A percentile compares a stretch with the other conserved stretches of the same genome.
Evolutionary conservation across 2,888 invertebrate species (phyloP).

Genomic region (Chloromyia formosa): DNA sequence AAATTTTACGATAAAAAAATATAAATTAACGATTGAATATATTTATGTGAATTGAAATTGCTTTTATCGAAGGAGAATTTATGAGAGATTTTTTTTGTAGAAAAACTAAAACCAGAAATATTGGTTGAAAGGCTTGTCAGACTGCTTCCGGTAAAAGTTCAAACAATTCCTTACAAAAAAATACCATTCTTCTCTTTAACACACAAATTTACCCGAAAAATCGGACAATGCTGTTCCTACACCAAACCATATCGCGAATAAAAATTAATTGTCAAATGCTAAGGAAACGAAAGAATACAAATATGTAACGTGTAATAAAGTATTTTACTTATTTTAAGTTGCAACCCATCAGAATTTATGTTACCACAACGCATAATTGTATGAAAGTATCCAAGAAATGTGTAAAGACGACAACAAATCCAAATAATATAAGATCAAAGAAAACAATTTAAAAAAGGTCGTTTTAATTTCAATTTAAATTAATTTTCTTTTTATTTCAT

Average conservation of each 20-base stretch:
- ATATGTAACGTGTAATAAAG: not conserved
- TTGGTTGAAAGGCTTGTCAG: too few relatives aligned
- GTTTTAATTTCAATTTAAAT: constrained; percentile 23
- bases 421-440: constrained; percentile 21
- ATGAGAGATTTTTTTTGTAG: too few relatives aligned
- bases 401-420: constrained; percentile 16
- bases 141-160: too few relatives aligned
- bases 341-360: constrained; percentile 2
- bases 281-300: constrained; percentile 1
- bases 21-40: too few relatives aligned
- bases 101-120: too few relatives aligned
- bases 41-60: too few relatives aligned
- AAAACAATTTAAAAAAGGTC: not conserved
- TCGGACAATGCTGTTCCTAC: too few relatives aligned
- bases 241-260: constrained; percentile 28
- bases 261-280: not conserved
- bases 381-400: constrained; percentile 17
- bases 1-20: too few relatives aligned
- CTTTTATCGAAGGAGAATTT: too few relatives aligned
- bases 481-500: constrained; percentile 25
- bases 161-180: too few relatives aligned
- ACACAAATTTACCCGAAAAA: too few relatives aligned
- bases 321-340: constrained; percentile 15
- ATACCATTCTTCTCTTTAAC: too few relatives aligned
- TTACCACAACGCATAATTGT: constrained; percentile 31